Evolutionary conservation across 2,113 vertebrate species (phyloP), one percentile per base, ranked within the genome.

Genomic region (Cyphomyrus discorhynchus): DNA sequence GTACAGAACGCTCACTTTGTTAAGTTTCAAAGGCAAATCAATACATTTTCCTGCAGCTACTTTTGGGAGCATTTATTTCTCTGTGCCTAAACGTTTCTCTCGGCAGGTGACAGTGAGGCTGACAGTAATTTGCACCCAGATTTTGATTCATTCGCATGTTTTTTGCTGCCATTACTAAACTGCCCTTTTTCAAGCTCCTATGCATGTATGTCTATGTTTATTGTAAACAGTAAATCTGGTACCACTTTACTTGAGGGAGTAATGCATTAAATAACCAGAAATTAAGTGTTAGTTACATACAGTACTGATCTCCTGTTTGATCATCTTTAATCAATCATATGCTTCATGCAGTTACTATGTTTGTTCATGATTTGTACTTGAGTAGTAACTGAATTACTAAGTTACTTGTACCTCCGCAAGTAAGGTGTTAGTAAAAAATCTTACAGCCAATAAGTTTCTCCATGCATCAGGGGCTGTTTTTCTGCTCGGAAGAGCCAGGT

Each of bases 401-500:
- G 27, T 31, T 70, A 31, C 58, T 66, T 66, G 24, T 66, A n/a
- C 24, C n/a, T n/a, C 9, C 24, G 9, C 58, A 70, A 70, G 10
- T 70, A 70, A 31, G 10, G n/a, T 31, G 62, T 70, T 31, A 31
- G 2, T 27, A 70, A 70, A 35, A 89, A 21, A 49, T 46, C 47
- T 80, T 52, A 5, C 46, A 86, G 80, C 42, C 80, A 49, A 31
- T 46, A 49, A 56, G 17, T 53, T 89, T 9, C 83, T 17, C 80
- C 91, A 91, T 90, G 88, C 89, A 85, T 91, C 89, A 90, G 89
- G 84, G 49, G 82, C 52, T 62, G 80, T 90, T 17, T 84, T 8
- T 88, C 90, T 90, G 66, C 74, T 85, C 35, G 87, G 91, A 50
- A 90, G 66, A 89, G 88, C 85, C 80, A 88, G 80, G 87, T 86